A percentile compares a stretch with the other conserved stretches of the same genome.
phyloP scores from a whole-genome alignment of 2,888 invertebrate genomes.

The Cantharis flavilabris region DNA sequence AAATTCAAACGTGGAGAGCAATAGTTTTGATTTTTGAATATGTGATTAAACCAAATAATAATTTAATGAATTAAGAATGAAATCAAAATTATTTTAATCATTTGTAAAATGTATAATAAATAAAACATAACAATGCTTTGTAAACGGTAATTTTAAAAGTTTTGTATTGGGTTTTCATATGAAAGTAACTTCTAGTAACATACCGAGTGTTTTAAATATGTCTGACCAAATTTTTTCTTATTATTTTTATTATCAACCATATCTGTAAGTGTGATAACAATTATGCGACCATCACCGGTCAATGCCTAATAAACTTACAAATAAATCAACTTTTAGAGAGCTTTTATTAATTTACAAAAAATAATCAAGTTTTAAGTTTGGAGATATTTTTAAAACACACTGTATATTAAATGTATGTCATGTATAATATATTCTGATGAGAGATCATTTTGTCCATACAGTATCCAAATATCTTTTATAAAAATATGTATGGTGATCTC shows the following conservation, averaged over 20 bases:
- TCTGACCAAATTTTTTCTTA: neutral
- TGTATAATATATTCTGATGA: neutral
- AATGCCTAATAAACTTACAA: neutral
- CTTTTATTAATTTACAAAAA: neutral
- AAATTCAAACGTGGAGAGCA: neutral
- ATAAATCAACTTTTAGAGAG: neutral
- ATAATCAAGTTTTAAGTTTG: neutral
- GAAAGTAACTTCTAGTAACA: neutral
- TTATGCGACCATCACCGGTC: neutral
- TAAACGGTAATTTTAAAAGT: neutral
- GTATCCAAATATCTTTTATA: neutral
- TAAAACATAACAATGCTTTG: neutral
- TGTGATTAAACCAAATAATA: conserved; percentile 4
- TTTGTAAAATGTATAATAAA: neutral
- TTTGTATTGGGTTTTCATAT: neutral
- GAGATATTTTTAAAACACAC: neutral
- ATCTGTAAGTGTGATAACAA: neutral
- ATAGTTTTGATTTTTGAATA: neutral
- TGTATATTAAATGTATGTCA: neutral
- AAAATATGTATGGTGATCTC: neutral
- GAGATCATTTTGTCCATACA: neutral
- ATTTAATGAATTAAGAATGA: neutral
- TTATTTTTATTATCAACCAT: neutral
- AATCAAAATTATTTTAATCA: neutral
- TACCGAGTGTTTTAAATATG: neutral